Evolutionary conservation across 2,888 invertebrate genomes (phyloP).

Genomic region (Spodoptera exigua): DNA sequence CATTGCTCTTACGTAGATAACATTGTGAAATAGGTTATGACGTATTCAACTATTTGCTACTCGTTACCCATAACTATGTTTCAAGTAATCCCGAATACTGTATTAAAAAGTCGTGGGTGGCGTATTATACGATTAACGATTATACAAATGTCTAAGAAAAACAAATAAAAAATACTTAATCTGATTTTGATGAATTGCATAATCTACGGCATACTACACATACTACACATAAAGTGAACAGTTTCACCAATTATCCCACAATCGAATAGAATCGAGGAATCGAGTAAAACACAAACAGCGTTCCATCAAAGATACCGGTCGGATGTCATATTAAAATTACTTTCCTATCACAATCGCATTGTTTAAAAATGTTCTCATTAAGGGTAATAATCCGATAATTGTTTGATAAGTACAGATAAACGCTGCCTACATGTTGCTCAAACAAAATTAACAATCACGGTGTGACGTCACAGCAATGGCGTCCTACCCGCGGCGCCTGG

Average conservation of each 20-base stretch:
- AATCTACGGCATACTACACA: too few species aligned
- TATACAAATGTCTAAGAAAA: too few species aligned
- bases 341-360: slow-evolving; percentile 21
- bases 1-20: slow-evolving; percentile 23
- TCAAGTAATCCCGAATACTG: too few species aligned
- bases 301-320: slow-evolving; percentile 14
- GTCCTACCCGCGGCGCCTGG: slow-evolving; percentile 39
- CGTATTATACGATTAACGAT: too few species aligned
- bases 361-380: slow-evolving; percentile 27
- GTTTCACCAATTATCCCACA: too few species aligned
- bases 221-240: too few species aligned
- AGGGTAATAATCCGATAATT: slow-evolving; percentile 27
- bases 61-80: too few species aligned
- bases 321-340: slow-evolving; percentile 23
- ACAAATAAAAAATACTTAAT: too few species aligned
- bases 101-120: too few species aligned
- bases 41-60: slow-evolving; percentile 2
- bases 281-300: too few species aligned
- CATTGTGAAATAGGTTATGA: slow-evolving; percentile 43
- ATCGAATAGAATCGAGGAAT: too few species aligned
- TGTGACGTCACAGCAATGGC: slow-evolving; percentile 26
- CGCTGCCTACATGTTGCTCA: slow-evolving; percentile 6
- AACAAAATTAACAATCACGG: slow-evolving; percentile 19
- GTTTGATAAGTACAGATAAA: slow-evolving; percentile 13
- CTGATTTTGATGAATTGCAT: too few species aligned